These are phyloP conservation scores for Pollachius pollachius DNA, from an alignment of 2,113 vertebrate species.

Conservation along the genomic window DNA sequence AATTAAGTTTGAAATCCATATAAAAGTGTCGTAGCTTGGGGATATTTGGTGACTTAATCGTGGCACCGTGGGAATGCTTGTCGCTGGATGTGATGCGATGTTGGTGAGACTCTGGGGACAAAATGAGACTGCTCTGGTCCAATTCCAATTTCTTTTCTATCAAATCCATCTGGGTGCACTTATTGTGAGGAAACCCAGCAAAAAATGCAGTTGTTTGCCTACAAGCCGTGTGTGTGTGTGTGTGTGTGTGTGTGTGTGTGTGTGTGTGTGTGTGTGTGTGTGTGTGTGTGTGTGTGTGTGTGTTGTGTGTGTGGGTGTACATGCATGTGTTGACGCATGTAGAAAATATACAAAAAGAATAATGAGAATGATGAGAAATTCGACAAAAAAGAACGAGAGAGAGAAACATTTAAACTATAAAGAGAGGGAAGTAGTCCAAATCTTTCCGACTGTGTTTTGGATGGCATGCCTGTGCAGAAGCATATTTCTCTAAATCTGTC, in stretches of 20 bases:
- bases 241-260: too few species aligned
- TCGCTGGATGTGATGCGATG: not conserved
- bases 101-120: slow-evolving; percentile 17
- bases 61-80: slow-evolving; percentile 1
- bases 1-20: slow-evolving; percentile 22
- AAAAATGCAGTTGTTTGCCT: not conserved
- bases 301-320: too few species aligned
- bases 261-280: too few species aligned
- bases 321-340: too few species aligned
- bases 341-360: too few species aligned
- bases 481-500: slow-evolving; percentile 24
- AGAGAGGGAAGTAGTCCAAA: not conserved
- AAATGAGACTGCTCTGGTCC: slow-evolving; percentile 1
- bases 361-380: too few species aligned
- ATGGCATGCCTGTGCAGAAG: slow-evolving; percentile 6
- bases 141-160: slow-evolving; percentile 17
- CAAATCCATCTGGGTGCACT: slow-evolving; percentile 17
- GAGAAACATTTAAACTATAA: not conserved
- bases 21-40: slow-evolving; percentile 35
- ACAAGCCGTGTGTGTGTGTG: not conserved
- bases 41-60: slow-evolving; percentile 21
- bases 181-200: slow-evolving; percentile 2
- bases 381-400: not conserved
- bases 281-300: too few species aligned
- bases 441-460: slow-evolving; percentile 5